Evolutionary conservation across 1,140 invertebrate species (phyloP), one percentile per base, ranked within the genome.

Genomic region (Prorops nasuta): DNA sequence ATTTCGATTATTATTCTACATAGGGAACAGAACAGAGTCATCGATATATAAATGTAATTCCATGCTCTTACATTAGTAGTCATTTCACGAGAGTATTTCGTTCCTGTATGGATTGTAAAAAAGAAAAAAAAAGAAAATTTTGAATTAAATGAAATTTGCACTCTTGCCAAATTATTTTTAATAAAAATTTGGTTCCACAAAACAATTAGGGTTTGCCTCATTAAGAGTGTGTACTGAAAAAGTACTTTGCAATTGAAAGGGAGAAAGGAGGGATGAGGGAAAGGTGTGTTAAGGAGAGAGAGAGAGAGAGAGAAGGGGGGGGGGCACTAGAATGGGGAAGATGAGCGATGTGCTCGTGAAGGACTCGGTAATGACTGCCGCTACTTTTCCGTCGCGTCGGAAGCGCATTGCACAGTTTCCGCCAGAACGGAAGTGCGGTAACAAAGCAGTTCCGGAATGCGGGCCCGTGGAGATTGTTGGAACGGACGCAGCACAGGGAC

Each of bases 391-490:
- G 48, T 44, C 49, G 37, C 60, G 60, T 63, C 59, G 61, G 60
- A 64, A 63, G 56, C 53, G 56, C 51, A 58, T 63, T 64, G 60
- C 56, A 42, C 60, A 49, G 48, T 63, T 64, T 63, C 61, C 62
- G 62, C 59, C 57, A 44, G 57, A 59, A 56, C 64, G 59, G 58
- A 65, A 66, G 63, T 60, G 49, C 54, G 54, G 53, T 57, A 62
- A 67, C 64, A 63, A 71, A 69, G 63, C 60, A 61, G 51, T 66
- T 67, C 58, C 58, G 61, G 51, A 55, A 57, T 55, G 58, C 60
- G 62, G 63, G 55, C 61, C 54, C 60, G 58, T 58, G 54, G 49
- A 60, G 59, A 49, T 60, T 60, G 58, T 61, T 60, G 60, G 44
- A 47, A 35, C 24, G 44, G 32, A 35, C 16, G 19, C 32, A 49